These are phyloP conservation scores for Scartelaos histophorus DNA, from an alignment of 2,113 vertebrate genomes.

Conservation along the genomic window DNA sequence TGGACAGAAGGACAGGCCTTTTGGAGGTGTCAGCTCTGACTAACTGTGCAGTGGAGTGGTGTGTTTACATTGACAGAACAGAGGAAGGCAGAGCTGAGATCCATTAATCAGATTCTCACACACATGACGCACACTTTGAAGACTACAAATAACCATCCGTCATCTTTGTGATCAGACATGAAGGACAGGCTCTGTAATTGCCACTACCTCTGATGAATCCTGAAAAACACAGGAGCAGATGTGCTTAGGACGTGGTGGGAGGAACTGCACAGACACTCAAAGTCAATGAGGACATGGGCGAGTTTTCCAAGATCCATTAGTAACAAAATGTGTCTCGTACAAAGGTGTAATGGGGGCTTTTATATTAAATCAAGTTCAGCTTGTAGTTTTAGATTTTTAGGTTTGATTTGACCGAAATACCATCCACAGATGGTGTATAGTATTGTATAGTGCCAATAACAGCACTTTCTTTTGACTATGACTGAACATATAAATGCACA, in stretches of 20 bases:
- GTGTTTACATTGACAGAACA: constrained; percentile 73
- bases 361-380: background rate
- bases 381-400: background rate
- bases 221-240: constrained; percentile 57
- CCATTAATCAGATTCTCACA: constrained; percentile 70
- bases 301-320: constrained; percentile 45
- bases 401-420: background rate
- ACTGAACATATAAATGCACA: too few relatives aligned
- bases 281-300: constrained; percentile 44
- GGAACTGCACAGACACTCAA: constrained; percentile 31
- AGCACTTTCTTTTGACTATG: too few relatives aligned
- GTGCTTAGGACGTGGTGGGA: constrained; percentile 43
- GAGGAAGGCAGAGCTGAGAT: constrained; percentile 59
- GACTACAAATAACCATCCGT: constrained; percentile 67
- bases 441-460: too few relatives aligned
- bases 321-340: constrained; percentile 11
- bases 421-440: too few relatives aligned
- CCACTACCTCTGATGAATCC: constrained; percentile 57
- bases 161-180: constrained; percentile 67
- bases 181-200: constrained; percentile 62
- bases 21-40: constrained; percentile 67
- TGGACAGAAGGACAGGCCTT: constrained; percentile 51
- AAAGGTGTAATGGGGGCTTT: background rate
- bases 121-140: constrained; percentile 34
- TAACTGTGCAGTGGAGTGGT: constrained; percentile 73